Evolutionary conservation across 2,113 vertebrate species (phyloP), one percentile per base, ranked within the genome.

Genomic region (Gavialis gangeticus): DNA sequence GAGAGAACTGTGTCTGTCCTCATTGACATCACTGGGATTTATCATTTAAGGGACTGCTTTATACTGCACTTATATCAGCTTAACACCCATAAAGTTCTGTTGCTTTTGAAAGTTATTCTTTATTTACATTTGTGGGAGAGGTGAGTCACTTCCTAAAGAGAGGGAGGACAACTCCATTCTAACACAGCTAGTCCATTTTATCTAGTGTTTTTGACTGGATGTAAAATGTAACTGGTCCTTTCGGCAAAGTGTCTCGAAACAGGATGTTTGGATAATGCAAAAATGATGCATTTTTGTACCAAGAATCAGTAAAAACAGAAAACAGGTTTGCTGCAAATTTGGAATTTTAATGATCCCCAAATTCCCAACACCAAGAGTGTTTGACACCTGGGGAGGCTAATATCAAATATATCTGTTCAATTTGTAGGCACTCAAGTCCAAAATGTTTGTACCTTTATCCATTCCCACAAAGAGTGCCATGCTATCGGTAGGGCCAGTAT

Each of bases 261-360:
- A 95, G 96, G 96, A 95, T 95, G 83, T 25, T 1, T 0, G 22
- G 19, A 7, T 95, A 95, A 95, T 93, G 90, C 80, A 0, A 93
- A 93, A 85, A 85, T 91, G 93, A 94, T 94, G 93, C 30, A 55
- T 1, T 75, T 22, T 67, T 60, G 57, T 80, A 79, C 73, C 75
- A 25, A 5, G 14, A 78, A 27, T 1, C 3, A 75, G 82, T 62
- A 57, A 77, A 71, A 67, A 69, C 10, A 64, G 85, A 67, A 82
- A 91, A 2, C 88, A 56, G 92, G 57, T 79, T 12, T n/a, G 0
- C 63, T 0, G 12, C 0, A 3, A 9, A 55, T 0, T 8, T 69
- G 85, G 28, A 17, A 54, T 59, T 66, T 83, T 84, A 73, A 86
- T 16, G 30, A 73, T 18, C 92, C 95, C 90, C 92, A 92, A 77